phyloP scores from a whole-genome alignment of 2,113 vertebrate species.

The Peromyscus californicus region DNA sequence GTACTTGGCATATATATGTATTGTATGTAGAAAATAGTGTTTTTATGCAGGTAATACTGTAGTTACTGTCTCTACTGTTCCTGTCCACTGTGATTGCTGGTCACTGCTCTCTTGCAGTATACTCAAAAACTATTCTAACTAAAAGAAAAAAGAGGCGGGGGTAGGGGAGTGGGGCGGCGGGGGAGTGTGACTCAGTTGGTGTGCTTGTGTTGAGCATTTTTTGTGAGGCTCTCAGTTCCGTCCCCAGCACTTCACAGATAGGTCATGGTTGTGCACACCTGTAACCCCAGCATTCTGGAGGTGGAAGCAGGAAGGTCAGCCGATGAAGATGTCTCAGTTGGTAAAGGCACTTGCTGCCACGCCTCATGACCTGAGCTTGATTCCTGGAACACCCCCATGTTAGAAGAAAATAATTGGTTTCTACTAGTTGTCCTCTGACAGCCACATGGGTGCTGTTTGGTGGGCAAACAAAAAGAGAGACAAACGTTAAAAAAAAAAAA shows the following conservation, averaged over 20 bases:
- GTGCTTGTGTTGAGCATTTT: background rate
- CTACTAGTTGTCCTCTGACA: background rate
- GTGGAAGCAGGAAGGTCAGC: background rate
- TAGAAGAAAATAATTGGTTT: background rate
- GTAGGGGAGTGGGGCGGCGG: background rate
- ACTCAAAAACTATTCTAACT: background rate
- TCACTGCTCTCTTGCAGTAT: background rate
- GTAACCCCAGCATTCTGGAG: background rate
- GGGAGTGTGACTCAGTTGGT: background rate
- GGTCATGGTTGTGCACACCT: background rate
- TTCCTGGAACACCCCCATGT: background rate
- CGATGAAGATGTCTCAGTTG: background rate
- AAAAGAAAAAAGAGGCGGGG: background rate
- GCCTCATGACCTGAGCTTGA: background rate
- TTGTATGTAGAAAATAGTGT: conserved; percentile 18
- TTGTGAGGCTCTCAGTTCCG: background rate
- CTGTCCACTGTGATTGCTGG: background rate
- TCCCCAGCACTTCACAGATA: background rate
- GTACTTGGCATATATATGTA: conserved; percentile 11
- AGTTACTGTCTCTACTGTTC: background rate
- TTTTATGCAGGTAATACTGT: background rate
- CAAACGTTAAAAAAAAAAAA: background rate
- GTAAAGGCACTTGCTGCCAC: background rate
- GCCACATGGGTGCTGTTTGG: background rate
- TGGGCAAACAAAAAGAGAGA: background rate